Base-by-base conservation (phyloP, 2,113 vertebrate genomes). In the Corydoras maculifer region DNA sequence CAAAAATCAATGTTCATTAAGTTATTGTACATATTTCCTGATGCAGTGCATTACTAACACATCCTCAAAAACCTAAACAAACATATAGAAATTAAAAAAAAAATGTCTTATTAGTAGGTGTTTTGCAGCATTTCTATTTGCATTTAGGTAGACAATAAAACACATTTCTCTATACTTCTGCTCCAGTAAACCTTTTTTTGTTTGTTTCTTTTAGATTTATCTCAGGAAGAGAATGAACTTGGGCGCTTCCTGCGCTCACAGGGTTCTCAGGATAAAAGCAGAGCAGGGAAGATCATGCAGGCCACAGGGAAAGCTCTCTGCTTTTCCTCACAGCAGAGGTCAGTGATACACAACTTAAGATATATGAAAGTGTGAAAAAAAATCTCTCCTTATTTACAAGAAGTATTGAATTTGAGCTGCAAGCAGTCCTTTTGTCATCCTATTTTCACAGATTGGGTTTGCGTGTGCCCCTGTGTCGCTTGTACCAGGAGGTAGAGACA, bases 251-350 rank as follows among this genome's bases (percentile, higher is more conserved):
- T 99, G 78, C 93, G 96, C 78, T 90, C 91, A 2, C 94, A 98
- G 84, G 95, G 95, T 69, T 94, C 93, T 72, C 94, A 98, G 84
- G 94, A 98, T 83, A 96, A 95, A 90, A 95, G 92, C 30, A 87
- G 93, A 80, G 97, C 97, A 10, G 97, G 97, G 72, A 98, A 99
- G 85, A 98, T 99, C 89, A 98, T 99, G 97, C 94, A 99, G 85
- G 97, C 97, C 6, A 94, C 95, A 0, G 97, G 97, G 69, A 98
- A 98, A 83, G 93, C 96, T 0, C 93, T 99, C 72, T 98, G 97
- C 84, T 96, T 98, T 87, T 98, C 97, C 75, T 98, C 97, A 69
- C 97, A 99, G 80, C 97, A 98, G 86, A 94, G 97, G 97, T 98
- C 83, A 48, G 77, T 48, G 14, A 30, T 9, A 30, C 53, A 58